phyloP scores from a whole-genome alignment of 1,140 invertebrate genomes.

The Carposina sasakii region DNA sequence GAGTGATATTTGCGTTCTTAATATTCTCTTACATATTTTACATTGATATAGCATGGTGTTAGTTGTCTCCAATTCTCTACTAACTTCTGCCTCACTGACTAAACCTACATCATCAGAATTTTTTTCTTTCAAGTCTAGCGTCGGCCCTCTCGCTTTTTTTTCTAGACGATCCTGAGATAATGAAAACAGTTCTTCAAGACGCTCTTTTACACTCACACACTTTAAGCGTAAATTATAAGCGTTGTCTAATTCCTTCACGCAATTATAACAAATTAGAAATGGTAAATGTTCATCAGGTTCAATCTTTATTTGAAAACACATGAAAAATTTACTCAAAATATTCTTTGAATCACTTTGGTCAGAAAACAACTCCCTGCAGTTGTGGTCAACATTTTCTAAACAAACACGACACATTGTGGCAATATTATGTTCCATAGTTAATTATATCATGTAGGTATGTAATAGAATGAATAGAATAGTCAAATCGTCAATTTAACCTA shows the following conservation, averaged over 20 bases:
- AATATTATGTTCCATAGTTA: conserved; percentile 8
- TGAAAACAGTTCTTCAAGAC: conserved; percentile 21
- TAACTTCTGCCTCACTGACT: too few species aligned
- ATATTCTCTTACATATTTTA: conserved; percentile 41
- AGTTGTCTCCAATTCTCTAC: too few species aligned
- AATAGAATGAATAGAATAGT: too few species aligned
- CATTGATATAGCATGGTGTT: too few species aligned
- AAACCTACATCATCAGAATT: too few species aligned
- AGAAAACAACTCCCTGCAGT: conserved; percentile 30
- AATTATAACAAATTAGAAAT: conserved; percentile 37
- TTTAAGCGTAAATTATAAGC: conserved; percentile 46
- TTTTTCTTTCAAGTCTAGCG: too few species aligned
- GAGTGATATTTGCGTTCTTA: conserved; percentile 43
- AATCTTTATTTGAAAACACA: conserved; percentile 49
- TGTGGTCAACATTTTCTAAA: conserved; percentile 24
- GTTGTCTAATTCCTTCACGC: conserved; percentile 38
- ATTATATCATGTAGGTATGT: too few species aligned
- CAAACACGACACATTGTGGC: conserved; percentile 45
- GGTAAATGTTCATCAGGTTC: conserved; percentile 33
- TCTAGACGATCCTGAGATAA: too few species aligned
- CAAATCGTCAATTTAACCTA: too few species aligned
- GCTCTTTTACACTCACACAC: conserved; percentile 42
- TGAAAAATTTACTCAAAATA: conserved; percentile 38
- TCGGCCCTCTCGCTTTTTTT: too few species aligned
- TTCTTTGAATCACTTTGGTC: conserved; percentile 28